Evolutionary conservation across 2,888 invertebrate species (phyloP).

Genomic region (Dinocampus coccinellae): DNA sequence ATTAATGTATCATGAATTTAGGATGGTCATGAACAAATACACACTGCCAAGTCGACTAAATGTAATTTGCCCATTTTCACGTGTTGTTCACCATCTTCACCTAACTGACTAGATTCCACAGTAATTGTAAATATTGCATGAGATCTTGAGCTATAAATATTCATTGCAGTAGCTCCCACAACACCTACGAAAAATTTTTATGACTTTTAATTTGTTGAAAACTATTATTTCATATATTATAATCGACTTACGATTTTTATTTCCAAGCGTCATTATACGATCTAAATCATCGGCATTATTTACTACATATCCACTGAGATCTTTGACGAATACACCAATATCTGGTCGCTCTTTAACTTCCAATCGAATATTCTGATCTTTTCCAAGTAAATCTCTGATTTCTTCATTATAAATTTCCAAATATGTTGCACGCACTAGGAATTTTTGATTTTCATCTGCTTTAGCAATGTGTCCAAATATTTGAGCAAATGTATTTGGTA

Average conservation of each 20-base stretch:
- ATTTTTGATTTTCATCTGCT: slow-evolving; percentile 91
- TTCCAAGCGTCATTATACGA: slow-evolving; percentile 95
- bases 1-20: neutral
- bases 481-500: slow-evolving; percentile 99
- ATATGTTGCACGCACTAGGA: slow-evolving; percentile 97
- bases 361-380: slow-evolving; percentile 86
- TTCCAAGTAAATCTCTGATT: slow-evolving; percentile 92
- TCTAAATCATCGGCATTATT: slow-evolving; percentile 96
- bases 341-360: slow-evolving; percentile 97
- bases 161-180: slow-evolving; percentile 96
- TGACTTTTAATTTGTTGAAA: slow-evolving; percentile 15
- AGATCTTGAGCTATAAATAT: slow-evolving; percentile 94
- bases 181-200: slow-evolving; percentile 72
- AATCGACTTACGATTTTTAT: slow-evolving; percentile 84
- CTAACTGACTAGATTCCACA: slow-evolving; percentile 92
- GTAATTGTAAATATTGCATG: slow-evolving; percentile 99
- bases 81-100: slow-evolving; percentile 85
- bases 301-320: slow-evolving; percentile 96
- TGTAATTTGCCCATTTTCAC: slow-evolving; percentile 97
- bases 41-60: slow-evolving; percentile 95
- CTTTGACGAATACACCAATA: slow-evolving; percentile 98
- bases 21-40: slow-evolving; percentile 60
- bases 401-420: slow-evolving; percentile 99
- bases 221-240: neutral
- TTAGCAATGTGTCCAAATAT: slow-evolving; percentile 98